Evolutionary conservation across 2,888 invertebrate genomes (phyloP).

Genomic region (Dasypogon diadema): DNA sequence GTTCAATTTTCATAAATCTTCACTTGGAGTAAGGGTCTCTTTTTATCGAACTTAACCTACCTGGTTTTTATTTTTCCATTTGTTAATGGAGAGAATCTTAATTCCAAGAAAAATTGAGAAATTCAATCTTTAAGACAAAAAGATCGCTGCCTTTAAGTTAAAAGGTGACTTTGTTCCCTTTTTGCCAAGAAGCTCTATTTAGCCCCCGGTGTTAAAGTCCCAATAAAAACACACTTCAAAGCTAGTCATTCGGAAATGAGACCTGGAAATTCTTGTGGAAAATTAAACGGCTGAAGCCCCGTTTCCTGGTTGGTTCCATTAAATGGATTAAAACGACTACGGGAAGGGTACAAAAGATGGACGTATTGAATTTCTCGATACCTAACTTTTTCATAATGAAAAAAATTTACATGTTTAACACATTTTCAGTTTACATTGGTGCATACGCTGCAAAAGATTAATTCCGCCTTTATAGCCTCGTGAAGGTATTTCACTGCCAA

Average conservation of each 20-base stretch:
- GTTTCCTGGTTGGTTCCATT: conserved; percentile 37
- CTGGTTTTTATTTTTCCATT: too few relatives aligned
- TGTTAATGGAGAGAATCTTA: too few relatives aligned
- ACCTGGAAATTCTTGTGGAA: conserved; percentile 41
- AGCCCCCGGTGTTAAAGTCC: neutral
- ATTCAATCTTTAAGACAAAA: neutral
- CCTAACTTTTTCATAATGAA: conserved; percentile 5
- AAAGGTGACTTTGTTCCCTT: neutral
- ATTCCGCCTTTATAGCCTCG: neutral
- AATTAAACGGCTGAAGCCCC: conserved; percentile 40
- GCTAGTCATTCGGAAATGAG: conserved; percentile 32
- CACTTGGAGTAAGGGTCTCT: too few relatives aligned
- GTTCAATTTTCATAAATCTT: too few relatives aligned
- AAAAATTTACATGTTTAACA: conserved; percentile 17
- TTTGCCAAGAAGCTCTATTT: neutral
- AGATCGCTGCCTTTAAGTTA: neutral
- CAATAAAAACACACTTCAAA: conserved; percentile 15
- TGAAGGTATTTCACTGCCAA: neutral
- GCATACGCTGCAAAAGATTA: neutral
- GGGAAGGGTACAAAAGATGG: conserved; percentile 7
- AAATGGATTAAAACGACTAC: conserved; percentile 9
- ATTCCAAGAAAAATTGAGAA: neutral
- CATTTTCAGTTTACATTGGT: neutral
- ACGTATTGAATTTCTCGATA: conserved; percentile 15
- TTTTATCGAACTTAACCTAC: too few relatives aligned